A percentile compares a stretch with the other conserved stretches of the same genome.
phyloP scores from a whole-genome alignment of 2,113 vertebrate species.

The Gracilinanus agilis region DNA sequence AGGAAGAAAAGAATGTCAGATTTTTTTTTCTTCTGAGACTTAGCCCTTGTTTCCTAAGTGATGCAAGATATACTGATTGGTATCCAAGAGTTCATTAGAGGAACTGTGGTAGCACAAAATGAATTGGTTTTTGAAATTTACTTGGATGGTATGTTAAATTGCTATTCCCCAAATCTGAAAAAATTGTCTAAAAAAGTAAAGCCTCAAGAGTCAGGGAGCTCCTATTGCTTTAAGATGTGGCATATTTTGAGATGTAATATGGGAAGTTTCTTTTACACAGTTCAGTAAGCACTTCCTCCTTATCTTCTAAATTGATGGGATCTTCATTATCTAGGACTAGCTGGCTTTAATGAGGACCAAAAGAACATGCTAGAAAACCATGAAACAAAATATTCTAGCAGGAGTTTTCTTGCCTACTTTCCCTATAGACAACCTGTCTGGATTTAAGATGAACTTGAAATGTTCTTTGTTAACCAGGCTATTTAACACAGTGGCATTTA shows the following conservation, averaged over 20 bases:
- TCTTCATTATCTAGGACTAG: constrained; percentile 13
- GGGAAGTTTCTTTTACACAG: background rate
- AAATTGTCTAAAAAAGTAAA: background rate
- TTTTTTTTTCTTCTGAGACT: no score
- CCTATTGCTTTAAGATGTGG: background rate
- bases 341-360: background rate
- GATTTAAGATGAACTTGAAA: constrained; percentile 16
- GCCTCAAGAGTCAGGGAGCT: background rate
- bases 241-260: background rate
- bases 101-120: constrained; percentile 16
- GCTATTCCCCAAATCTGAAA: background rate
- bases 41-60: background rate
- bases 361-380: constrained; percentile 21
- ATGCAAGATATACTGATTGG: constrained; percentile 4
- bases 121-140: background rate
- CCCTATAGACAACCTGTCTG: background rate
- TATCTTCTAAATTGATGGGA: background rate
- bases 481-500: constrained; percentile 24
- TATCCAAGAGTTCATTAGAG: background rate
- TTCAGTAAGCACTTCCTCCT: background rate
- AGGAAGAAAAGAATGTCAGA: no score
- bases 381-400: background rate
- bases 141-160: background rate
- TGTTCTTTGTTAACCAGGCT: background rate
- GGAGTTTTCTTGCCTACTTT: background rate